Base-by-base conservation (phyloP, 2,797 vertebrate genomes). In the Perodicticus potto region DNA sequence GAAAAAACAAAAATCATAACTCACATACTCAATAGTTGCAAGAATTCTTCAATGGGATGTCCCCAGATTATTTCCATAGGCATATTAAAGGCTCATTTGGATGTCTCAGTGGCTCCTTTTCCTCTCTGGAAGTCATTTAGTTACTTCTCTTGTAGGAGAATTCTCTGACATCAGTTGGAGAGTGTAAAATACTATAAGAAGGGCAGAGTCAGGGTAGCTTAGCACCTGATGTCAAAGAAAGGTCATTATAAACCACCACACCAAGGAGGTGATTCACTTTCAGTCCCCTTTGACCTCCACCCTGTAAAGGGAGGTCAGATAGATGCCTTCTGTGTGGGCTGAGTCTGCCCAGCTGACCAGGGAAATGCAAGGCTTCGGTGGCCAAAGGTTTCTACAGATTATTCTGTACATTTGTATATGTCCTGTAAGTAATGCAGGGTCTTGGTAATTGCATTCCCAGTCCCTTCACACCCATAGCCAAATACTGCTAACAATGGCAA, bases 1-100 rank as follows among this genome's bases (percentile, higher is more conserved):
- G 96, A 91, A 96, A 95, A 96, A 97, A 83, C 96, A 97, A 55
- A 98, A 98, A 97, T 98, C 96, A 96, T 96, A 98, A 97, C 92
- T 97, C 97, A 94, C 89, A 14, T 29, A 94, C 96, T 87, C 95
- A 96, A 92, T 81, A 96, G 45, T 82, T 94, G 80, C 34, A 94
- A 89, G 97, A 97, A 97, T 95, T 93, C 0, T 82, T 53, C 45
- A 45, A 87, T 83, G 92, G 91, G 74, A 70, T 45, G 93, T 86
- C 34, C 70, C 25, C 53, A 34, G 1, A 1, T 95, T 95, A 61
- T 97, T 93, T 96, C 94, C 81, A 34, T 90, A 85, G 87, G 65
- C 74, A 78, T 88, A 2, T 93, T 7, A 40, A 23, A 25, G 61
- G 85, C 32, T 86, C 27, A 43, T 49, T 76, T 86, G 69, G 89